Conservation (phyloP, 1,140 invertebrate species). For the Pseudomyrmex concolor region DNA sequence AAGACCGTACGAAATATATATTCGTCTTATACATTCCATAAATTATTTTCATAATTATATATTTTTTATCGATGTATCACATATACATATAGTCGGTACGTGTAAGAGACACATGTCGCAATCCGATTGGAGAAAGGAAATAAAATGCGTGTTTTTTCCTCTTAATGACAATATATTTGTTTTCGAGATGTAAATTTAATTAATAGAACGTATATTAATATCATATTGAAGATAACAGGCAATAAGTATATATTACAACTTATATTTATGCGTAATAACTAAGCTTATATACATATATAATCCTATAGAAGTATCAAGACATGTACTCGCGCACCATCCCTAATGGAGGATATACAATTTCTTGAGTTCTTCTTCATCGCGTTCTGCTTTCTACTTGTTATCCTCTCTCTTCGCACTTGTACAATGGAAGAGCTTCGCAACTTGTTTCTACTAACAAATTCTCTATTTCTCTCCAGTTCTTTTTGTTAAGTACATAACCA, state of each 20-base stretch:
- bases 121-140: neutral
- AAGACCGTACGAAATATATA: neutral
- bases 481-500: constrained; percentile 72
- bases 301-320: constrained; percentile 73
- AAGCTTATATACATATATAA: constrained; percentile 64
- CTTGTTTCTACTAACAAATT: constrained; percentile 50
- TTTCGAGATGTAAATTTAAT: constrained; percentile 73
- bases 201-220: constrained; percentile 78
- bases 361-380: neutral
- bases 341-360: neutral
- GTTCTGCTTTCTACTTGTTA: neutral
- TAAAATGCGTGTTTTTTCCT: constrained; percentile 56
- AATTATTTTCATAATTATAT: neutral
- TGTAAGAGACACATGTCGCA: neutral
- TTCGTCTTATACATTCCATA: too few relatives aligned
- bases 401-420: constrained; percentile 4
- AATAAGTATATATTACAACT: constrained; percentile 82
- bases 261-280: constrained; percentile 35
- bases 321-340: constrained; percentile 11
- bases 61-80: neutral
- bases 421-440: constrained; percentile 25
- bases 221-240: constrained; percentile 82
- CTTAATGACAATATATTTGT: constrained; percentile 81
- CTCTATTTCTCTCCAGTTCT: constrained; percentile 17
- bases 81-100: neutral